Percentiles rank a stretch among this genome's conserved stretches.
These are phyloP conservation scores for Pristionchus maxplancki DNA, from an alignment of 2,888 invertebrate genomes.

Conservation along the genomic window DNA sequence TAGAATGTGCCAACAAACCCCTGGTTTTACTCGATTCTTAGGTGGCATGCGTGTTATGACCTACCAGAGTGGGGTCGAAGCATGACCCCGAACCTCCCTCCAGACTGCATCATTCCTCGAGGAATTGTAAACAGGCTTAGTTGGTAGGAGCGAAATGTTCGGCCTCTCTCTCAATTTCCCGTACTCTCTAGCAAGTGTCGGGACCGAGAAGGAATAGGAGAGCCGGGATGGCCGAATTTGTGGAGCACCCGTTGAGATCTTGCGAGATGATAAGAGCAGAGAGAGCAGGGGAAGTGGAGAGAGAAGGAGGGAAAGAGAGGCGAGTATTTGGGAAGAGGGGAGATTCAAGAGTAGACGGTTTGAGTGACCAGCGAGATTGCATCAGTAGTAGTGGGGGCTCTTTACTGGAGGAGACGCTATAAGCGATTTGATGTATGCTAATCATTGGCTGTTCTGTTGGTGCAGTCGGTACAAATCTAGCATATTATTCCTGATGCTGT, in stretches of 20 bases:
- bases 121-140: slow-evolving; percentile 45
- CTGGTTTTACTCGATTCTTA: no score
- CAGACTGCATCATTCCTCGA: neutral
- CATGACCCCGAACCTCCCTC: neutral
- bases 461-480: neutral
- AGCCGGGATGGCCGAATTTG: slow-evolving; percentile 8
- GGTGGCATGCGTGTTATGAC: no score
- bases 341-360: slow-evolving; percentile 35
- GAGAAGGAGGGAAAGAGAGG: neutral
- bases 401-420: neutral
- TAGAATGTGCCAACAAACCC: no score
- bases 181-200: neutral
- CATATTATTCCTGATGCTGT: neutral
- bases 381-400: neutral
- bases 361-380: slow-evolving; percentile 39
- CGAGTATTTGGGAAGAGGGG: slow-evolving; percentile 6
- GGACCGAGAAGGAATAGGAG: neutral
- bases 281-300: neutral
- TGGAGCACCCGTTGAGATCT: slow-evolving; percentile 4
- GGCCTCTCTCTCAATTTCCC: neutral
- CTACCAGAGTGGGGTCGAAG: neutral
- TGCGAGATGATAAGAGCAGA: slow-evolving; percentile 28
- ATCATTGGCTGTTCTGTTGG: neutral
- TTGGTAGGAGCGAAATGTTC: neutral
- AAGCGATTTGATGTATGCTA: neutral